These are phyloP conservation scores for Paracentrotus lividus DNA, from an alignment of 53 echinoderm and acorn worm genomes.

Conservation along the genomic window DNA sequence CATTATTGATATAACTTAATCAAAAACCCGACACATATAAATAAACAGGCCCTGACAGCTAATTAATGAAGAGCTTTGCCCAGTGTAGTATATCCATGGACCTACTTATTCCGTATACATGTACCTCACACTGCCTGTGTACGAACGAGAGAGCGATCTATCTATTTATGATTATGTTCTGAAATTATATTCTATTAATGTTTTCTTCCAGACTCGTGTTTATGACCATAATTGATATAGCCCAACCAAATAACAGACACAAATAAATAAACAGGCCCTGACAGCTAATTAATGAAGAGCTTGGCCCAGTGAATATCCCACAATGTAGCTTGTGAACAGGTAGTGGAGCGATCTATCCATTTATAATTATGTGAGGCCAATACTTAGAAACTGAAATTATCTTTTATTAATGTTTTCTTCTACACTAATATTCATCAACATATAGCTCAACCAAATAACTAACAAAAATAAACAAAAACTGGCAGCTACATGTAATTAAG, in stretches of 20 bases:
- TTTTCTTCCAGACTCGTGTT: no score
- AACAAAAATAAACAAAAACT: no score
- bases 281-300: slow-evolving; percentile 49
- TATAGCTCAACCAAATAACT: no score
- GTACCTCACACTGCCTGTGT: no score
- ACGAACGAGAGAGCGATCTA: no score
- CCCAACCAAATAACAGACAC: slow-evolving; percentile 60
- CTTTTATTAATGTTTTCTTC: neutral
- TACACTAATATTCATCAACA: neutral
- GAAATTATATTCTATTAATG: no score
- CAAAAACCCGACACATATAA: slow-evolving; percentile 59
- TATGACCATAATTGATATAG: slow-evolving; percentile 15
- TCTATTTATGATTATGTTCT: no score
- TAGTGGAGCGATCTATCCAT: neutral
- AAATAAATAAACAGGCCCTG: slow-evolving; percentile 61
- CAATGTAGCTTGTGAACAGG: neutral
- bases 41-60: slow-evolving; percentile 53
- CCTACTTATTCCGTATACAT: no score
- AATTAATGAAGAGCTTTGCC: slow-evolving; percentile 25
- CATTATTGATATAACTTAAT: slow-evolving; percentile 17
- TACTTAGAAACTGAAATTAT: neutral
- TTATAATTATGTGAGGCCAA: neutral
- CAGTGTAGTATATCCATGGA: no score
- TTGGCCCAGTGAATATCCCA: neutral
- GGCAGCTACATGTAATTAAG: no score